Evolutionary conservation across 2,113 vertebrate genomes (phyloP), one percentile per base, ranked within the genome.

Genomic region (Ariopsis seemanni): DNA sequence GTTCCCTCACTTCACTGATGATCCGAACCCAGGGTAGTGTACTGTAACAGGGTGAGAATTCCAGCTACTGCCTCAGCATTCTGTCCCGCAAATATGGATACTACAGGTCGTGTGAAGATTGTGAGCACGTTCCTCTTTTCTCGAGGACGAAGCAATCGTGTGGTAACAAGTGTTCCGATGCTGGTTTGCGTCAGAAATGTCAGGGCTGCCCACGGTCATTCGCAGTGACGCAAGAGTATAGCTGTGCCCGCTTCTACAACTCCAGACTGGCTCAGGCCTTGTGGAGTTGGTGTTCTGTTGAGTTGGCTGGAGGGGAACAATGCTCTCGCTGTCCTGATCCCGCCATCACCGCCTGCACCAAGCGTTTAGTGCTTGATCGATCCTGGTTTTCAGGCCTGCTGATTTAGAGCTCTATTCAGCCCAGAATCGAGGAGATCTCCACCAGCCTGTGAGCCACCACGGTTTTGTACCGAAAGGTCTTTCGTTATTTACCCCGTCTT

Each of bases 241-340:
- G 25, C 79, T 62, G 8, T 62, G 30, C 57, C 57, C 57, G 12
- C 2, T 82, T 82, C 20, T 15, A 80, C 53, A 42, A 15, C 78
- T 58, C 9, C n/a, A 91, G 86, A 89, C 87, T 10, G 89, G 85
- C 67, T 86, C 86, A 22, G 87, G 84, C 81, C 87, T 86, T 71
- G 87, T 58, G 89, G 91, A 88, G 90, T 88, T 25, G 86, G 82
- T 85, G 80, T 86, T 84, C 82, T 90, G 90, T 92, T 91, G 92
- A 91, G 89, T 93, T 74, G 91, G 88, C 93, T 90, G 89, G 62
- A 87, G 86, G 86, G 82, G 80, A 92, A 94, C 94, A 93, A 93
- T 93, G 88, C 84, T 89, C 63, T 79, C n/a, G 89, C 92, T 94
- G 93, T 93, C 88, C 90, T 87, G 87, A 86, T 83, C 85, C 81